Percentiles rank a stretch among this genome's conserved stretches.
Evolutionary conservation across 1,140 invertebrate species (phyloP).

Genomic region (Venturia canescens): DNA sequence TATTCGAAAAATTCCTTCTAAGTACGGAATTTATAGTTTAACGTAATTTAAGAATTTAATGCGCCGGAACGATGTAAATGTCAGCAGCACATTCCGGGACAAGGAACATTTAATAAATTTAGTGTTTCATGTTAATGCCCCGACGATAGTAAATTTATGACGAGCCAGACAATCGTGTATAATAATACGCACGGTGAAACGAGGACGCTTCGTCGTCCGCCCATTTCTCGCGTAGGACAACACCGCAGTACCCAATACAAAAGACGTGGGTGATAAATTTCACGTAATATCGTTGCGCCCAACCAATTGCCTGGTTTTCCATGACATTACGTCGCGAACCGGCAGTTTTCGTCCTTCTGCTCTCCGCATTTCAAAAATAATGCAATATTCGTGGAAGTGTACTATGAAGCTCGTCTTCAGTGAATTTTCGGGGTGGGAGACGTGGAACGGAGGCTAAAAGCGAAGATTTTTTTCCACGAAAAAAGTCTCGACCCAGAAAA

Average conservation of each 20-base stretch:
- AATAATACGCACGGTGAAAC: not conserved
- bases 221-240: not conserved
- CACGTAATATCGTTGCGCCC: not conserved
- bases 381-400: not conserved
- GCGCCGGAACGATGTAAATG: too few relatives aligned
- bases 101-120: not conserved
- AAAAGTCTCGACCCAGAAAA: too few relatives aligned
- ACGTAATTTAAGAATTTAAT: too few relatives aligned
- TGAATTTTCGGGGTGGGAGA: not conserved
- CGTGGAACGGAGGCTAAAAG: too few relatives aligned
- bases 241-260: not conserved
- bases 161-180: not conserved
- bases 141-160: not conserved
- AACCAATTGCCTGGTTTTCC: not conserved
- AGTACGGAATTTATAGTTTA: too few relatives aligned
- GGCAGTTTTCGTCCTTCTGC: not conserved
- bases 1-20: too few relatives aligned
- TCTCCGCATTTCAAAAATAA: not conserved
- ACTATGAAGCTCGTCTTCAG: not conserved
- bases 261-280: conserved; percentile 4
- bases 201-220: not conserved
- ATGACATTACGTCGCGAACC: not conserved
- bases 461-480: too few relatives aligned
- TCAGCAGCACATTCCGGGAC: too few relatives aligned
- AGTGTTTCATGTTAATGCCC: not conserved